These are phyloP conservation scores for Monopis laevigella DNA, from an alignment of 2,888 invertebrate genomes.

Conservation along the genomic window DNA sequence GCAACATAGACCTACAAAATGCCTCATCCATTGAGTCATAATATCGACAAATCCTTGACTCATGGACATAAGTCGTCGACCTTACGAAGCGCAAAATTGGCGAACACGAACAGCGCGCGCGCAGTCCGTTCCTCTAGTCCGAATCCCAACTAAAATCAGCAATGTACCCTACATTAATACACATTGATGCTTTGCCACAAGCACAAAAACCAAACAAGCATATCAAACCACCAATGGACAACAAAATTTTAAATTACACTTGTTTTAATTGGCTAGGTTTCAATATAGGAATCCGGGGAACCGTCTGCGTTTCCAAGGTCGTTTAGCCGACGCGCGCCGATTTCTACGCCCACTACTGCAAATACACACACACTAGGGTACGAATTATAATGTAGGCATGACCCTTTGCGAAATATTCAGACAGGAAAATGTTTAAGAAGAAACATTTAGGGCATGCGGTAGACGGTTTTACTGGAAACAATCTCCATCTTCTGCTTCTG, in stretches of 20 bases:
- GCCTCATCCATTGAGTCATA: neutral
- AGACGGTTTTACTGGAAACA: too few relatives aligned
- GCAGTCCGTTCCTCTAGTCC: conserved; percentile 9
- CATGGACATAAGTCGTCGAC: conserved; percentile 9
- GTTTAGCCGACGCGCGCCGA: neutral
- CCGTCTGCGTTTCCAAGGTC: conserved; percentile 10
- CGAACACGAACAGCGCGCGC: conserved; percentile 12
- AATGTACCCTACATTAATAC: too few relatives aligned
- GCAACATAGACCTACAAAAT: too few relatives aligned
- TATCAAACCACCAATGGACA: conserved; percentile 2
- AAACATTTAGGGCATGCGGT: too few relatives aligned
- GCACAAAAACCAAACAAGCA: neutral
- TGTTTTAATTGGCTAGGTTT: neutral
- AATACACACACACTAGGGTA: conserved; percentile 1
- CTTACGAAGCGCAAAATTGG: conserved; percentile 14
- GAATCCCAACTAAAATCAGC: neutral
- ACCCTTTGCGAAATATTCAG: conserved; percentile 9
- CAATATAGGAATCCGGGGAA: neutral
- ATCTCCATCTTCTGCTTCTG: too few relatives aligned
- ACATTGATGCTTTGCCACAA: conserved; percentile 1
- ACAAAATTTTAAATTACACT: neutral
- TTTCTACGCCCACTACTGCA: conserved; percentile 7
- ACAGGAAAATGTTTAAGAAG: conserved; percentile 9
- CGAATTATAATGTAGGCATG: neutral
- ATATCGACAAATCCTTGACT: neutral